A percentile compares a stretch with the other conserved stretches of the same genome.
Conservation (phyloP, 2,797 vertebrate species). For the Acanthurus tractus region DNA sequence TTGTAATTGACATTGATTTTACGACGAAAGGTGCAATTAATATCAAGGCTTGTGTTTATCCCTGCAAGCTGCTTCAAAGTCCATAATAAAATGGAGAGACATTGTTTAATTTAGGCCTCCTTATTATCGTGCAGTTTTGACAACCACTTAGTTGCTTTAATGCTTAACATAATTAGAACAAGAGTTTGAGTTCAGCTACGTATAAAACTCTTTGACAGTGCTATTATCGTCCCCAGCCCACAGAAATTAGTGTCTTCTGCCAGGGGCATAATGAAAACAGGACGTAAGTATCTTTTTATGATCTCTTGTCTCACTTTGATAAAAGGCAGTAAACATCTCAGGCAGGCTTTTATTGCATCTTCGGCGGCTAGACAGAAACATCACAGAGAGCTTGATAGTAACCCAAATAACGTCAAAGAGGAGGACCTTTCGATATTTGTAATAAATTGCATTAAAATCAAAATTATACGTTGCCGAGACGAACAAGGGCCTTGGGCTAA, state of each 20-base stretch:
- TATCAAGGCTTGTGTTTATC: constrained; percentile 74
- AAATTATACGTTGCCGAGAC: not conserved
- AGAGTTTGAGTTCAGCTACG: constrained; percentile 57
- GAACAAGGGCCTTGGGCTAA: constrained; percentile 23
- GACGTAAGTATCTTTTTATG: constrained; percentile 59
- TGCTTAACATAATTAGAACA: constrained; percentile 77
- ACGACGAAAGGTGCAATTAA: constrained; percentile 81
- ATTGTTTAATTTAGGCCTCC: constrained; percentile 74
- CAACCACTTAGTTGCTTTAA: constrained; percentile 74
- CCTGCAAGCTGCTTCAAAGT: constrained; percentile 70
- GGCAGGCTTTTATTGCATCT: constrained; percentile 29
- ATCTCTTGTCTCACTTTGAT: constrained; percentile 54
- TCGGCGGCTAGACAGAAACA: constrained; percentile 12
- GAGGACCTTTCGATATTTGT: constrained; percentile 1
- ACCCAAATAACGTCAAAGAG: constrained; percentile 8
- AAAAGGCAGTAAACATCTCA: constrained; percentile 56
- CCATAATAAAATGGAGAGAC: constrained; percentile 62
- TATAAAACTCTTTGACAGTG: constrained; percentile 79
- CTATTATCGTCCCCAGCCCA: constrained; percentile 68
- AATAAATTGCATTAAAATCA: constrained; percentile 13
- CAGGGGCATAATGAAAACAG: constrained; percentile 57
- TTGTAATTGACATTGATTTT: constrained; percentile 84
- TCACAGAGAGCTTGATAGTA: not conserved
- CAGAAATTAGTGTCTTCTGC: constrained; percentile 64
- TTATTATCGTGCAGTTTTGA: constrained; percentile 71